Evolutionary conservation across 1,140 invertebrate genomes (phyloP).

Genomic region (Sycophaga agraensis): DNA sequence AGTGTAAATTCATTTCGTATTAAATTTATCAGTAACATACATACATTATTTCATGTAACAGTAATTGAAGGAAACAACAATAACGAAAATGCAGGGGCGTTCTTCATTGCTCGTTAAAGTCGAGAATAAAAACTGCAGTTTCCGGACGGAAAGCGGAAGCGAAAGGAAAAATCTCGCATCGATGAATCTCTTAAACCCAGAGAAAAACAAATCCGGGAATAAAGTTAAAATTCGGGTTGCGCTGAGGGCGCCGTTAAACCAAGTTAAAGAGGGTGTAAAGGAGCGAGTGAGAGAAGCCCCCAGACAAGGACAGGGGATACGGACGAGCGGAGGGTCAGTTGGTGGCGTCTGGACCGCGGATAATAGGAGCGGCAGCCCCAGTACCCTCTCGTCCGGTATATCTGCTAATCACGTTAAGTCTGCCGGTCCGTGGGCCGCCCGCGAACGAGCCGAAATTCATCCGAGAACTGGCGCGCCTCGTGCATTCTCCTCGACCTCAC

Average conservation of each 20-base stretch:
- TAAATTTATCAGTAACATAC: no score
- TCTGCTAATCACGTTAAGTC: slow-evolving; percentile 57
- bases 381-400: slow-evolving; percentile 38
- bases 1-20: no score
- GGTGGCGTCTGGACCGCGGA: slow-evolving; percentile 47
- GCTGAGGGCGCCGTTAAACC: slow-evolving; percentile 31
- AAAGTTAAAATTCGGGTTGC: slow-evolving; percentile 10
- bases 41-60: no score
- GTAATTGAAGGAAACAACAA: no score
- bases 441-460: slow-evolving; percentile 46
- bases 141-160: no score
- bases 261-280: slow-evolving; percentile 40
- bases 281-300: slow-evolving; percentile 28
- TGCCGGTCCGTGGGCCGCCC: slow-evolving; percentile 49
- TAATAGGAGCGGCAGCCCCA: slow-evolving; percentile 44
- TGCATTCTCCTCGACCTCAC: slow-evolving; percentile 1
- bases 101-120: no score
- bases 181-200: neutral
- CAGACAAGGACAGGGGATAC: no score
- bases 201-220: slow-evolving; percentile 15
- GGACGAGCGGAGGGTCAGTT: slow-evolving; percentile 36
- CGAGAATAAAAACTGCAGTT: no score
- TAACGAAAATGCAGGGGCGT: no score
- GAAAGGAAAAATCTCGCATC: neutral
- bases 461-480: neutral